A percentile compares a stretch with the other conserved stretches of the same genome.
These are phyloP conservation scores for Volucella bombylans DNA, from an alignment of 2,888 invertebrate species.

Conservation along the genomic window DNA sequence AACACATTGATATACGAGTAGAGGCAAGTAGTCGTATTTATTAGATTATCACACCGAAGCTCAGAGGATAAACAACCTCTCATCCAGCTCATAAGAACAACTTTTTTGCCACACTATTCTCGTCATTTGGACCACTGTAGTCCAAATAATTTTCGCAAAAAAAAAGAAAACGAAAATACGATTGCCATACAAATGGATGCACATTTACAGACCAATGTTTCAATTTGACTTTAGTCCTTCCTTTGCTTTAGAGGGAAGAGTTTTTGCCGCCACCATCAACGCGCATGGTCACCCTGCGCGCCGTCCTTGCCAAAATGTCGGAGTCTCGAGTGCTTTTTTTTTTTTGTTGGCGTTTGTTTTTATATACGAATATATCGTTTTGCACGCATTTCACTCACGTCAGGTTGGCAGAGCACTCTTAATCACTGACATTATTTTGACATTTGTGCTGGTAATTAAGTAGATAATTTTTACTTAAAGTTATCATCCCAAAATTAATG, in stretches of 20 bases:
- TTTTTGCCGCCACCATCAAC: slow-evolving; percentile 2
- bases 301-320: neutral
- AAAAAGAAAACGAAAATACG: slow-evolving; percentile 22
- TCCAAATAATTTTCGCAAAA: slow-evolving; percentile 24
- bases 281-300: no score
- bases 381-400: slow-evolving; percentile 69
- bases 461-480: slow-evolving; percentile 71
- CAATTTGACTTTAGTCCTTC: slow-evolving; percentile 53
- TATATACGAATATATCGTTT: slow-evolving; percentile 51
- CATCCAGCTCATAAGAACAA: neutral
- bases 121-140: neutral
- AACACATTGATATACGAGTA: neutral
- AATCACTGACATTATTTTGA: slow-evolving; percentile 74
- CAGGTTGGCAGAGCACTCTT: slow-evolving; percentile 64
- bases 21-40: neutral
- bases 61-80: neutral
- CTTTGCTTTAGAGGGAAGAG: neutral
- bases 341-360: no score
- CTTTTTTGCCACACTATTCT: neutral
- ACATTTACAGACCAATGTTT: slow-evolving; percentile 68
- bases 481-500: slow-evolving; percentile 64
- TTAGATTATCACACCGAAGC: neutral
- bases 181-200: slow-evolving; percentile 56
- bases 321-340: no score
- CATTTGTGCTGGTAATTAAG: slow-evolving; percentile 72